Base-by-base conservation (phyloP, 1,140 invertebrate species). In the Zeugodacus cucurbitae region DNA sequence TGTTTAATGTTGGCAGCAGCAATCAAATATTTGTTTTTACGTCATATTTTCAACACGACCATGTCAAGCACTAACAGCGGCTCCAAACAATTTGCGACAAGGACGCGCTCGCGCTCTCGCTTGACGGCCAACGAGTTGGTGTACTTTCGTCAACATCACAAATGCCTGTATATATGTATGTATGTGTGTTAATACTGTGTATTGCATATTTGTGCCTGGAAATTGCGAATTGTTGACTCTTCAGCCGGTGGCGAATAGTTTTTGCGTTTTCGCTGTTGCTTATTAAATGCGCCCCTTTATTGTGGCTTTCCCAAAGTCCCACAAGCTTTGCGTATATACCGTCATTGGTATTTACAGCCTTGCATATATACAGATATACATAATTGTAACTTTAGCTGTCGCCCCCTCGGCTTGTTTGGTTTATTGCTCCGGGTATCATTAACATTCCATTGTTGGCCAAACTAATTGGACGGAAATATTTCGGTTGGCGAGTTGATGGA, bases 391-490 rank as follows among this genome's bases (percentile, higher is more conserved):
- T 82, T 29, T 10, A 48, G 34, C 74, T 48, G 41, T 82, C 41
- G 74, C 74, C 74, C 26, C 41, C n/a, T 67, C 26, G 74, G 74
- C 22, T 82, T 82, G 74, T 82, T 82, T 82, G 74, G 74, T 82
- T 82, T 82, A 82, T 82, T 82, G 74, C 74, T 44, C 41, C 41
- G 74, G 74, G 74, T 82, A 82, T 82, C 74, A 82, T 82, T 82
- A 82, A 82, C 74, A 82, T 82, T 82, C 74, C 74, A 82, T 82
- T 82, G 74, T 82, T 82, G 74, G 37, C 41, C 74, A 82, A 82
- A 82, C 74, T 82, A 82, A 82, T 82, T 82, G 74, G 74, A 82
- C 74, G 74, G 74, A 82, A 82, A 82, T 82, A 82, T 82, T 74
- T 82, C 74, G 74, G 74, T 48, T 82, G 74, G 41, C 74, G 20